A percentile compares a stretch with the other conserved stretches of the same genome.
Conservation (phyloP, 92 coral and sea anemone species). For the Pocillopora meandrina region DNA sequence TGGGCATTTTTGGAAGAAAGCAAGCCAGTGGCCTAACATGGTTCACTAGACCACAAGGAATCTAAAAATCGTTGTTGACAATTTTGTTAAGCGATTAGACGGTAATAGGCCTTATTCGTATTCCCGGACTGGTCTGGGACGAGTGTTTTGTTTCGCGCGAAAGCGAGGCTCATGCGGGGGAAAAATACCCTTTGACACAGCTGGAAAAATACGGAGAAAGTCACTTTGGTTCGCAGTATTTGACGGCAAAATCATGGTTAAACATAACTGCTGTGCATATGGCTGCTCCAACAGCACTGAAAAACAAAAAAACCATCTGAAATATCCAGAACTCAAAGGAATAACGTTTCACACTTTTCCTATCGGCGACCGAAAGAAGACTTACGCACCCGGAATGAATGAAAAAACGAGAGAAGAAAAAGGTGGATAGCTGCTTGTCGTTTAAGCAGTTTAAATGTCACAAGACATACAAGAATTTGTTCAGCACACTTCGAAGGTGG, state of each 20-base stretch:
- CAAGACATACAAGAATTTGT: conserved; percentile 35
- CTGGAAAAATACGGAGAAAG: not conserved
- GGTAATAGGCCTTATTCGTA: conserved; percentile 11
- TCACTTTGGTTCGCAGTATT: not conserved
- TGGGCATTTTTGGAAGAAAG: no score
- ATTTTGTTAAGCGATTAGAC: no score
- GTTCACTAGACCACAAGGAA: no score
- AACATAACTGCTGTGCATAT: conserved; percentile 36
- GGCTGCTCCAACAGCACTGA: conserved; percentile 17
- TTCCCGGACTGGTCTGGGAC: not conserved
- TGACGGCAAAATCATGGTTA: conserved; percentile 8
- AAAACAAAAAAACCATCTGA: conserved; percentile 15
- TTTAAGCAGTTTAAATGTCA: conserved; percentile 31
- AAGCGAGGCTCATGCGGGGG: conserved; percentile 4
- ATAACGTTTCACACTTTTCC: conserved; percentile 28
- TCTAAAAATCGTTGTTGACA: no score
- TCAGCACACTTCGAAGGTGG: conserved; percentile 38
- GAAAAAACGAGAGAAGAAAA: conserved; percentile 9
- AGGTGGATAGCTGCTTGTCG: conserved; percentile 40
- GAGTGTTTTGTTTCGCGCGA: not conserved
- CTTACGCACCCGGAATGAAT: conserved; percentile 37
- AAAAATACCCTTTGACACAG: not conserved
- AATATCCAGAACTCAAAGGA: conserved; percentile 19
- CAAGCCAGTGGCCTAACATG: no score
- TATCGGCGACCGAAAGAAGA: conserved; percentile 11